phyloP scores from a whole-genome alignment of 2,888 invertebrate species.

The Chymomyza procnemis region DNA sequence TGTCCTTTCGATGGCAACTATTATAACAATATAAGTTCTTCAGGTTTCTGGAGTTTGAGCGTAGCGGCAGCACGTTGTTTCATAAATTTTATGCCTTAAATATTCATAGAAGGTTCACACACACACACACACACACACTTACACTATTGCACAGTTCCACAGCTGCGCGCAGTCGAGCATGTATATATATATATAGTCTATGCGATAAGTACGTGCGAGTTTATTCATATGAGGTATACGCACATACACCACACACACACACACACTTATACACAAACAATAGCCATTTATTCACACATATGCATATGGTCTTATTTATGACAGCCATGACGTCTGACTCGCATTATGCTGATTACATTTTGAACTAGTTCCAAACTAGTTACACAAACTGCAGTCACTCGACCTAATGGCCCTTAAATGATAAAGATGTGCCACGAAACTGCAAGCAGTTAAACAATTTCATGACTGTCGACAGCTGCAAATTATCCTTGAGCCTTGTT shows the following conservation, averaged over 20 bases:
- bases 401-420: slow-evolving; percentile 4
- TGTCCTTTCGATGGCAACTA: background rate
- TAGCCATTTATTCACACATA: slow-evolving; percentile 18
- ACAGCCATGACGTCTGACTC: slow-evolving; percentile 50
- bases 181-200: slow-evolving; percentile 50
- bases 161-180: slow-evolving; percentile 68
- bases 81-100: slow-evolving; percentile 66
- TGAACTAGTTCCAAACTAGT: slow-evolving; percentile 53
- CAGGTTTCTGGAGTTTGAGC: background rate
- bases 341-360: slow-evolving; percentile 68
- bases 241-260: background rate
- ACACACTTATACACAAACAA: background rate
- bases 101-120: slow-evolving; percentile 54
- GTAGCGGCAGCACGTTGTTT: slow-evolving; percentile 62
- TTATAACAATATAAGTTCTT: background rate
- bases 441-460: background rate
- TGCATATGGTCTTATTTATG: slow-evolving; percentile 70
- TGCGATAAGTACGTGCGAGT: slow-evolving; percentile 72
- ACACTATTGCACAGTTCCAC: slow-evolving; percentile 25
- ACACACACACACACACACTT: slow-evolving; percentile 23
- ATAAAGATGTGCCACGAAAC: background rate
- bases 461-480: background rate
- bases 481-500: background rate
- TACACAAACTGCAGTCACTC: background rate
- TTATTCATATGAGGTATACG: slow-evolving; percentile 64